Conservation (phyloP, 2,888 invertebrate species). For the Drosophila lutescens region DNA sequence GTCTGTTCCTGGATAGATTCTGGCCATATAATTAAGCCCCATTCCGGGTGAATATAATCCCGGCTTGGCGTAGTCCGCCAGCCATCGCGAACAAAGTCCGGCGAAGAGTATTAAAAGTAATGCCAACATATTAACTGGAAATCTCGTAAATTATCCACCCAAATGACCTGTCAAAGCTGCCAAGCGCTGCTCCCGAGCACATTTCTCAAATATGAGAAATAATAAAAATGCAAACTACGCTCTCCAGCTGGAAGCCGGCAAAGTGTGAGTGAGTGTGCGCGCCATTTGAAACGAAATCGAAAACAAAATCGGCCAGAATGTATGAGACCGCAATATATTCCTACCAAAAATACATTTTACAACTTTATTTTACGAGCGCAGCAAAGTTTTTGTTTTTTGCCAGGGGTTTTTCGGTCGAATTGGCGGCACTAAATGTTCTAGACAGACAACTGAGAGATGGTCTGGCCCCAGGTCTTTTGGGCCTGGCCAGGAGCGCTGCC, state of each 20-base stretch:
- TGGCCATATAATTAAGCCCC: slow-evolving; percentile 65
- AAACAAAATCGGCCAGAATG: slow-evolving; percentile 53
- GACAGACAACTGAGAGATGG: slow-evolving; percentile 35
- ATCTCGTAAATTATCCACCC: slow-evolving; percentile 76
- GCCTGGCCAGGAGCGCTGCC: slow-evolving; percentile 47
- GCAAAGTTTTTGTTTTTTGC: slow-evolving; percentile 52
- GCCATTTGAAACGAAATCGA: slow-evolving; percentile 76
- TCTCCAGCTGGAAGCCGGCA: slow-evolving; percentile 48
- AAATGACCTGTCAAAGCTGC: slow-evolving; percentile 77
- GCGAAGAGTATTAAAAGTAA: slow-evolving; percentile 63
- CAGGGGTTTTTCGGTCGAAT: slow-evolving; percentile 48
- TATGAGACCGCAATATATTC: slow-evolving; percentile 25
- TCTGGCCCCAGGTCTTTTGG: slow-evolving; percentile 13
- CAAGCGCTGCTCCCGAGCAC: slow-evolving; percentile 33
- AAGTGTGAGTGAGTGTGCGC: not conserved
- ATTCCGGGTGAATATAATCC: slow-evolving; percentile 60
- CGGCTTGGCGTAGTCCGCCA: slow-evolving; percentile 30
- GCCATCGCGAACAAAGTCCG: slow-evolving; percentile 19
- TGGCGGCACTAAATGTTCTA: slow-evolving; percentile 33
- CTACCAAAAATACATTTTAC: slow-evolving; percentile 71
- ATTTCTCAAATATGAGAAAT: slow-evolving; percentile 53
- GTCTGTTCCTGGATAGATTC: slow-evolving; percentile 45
- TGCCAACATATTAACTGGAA: slow-evolving; percentile 77
- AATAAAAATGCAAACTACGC: slow-evolving; percentile 55
- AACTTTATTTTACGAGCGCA: slow-evolving; percentile 76